Evolutionary conservation across 2,113 vertebrate species (phyloP), one percentile per base, ranked within the genome.

Genomic region (Mungos mungo): DNA sequence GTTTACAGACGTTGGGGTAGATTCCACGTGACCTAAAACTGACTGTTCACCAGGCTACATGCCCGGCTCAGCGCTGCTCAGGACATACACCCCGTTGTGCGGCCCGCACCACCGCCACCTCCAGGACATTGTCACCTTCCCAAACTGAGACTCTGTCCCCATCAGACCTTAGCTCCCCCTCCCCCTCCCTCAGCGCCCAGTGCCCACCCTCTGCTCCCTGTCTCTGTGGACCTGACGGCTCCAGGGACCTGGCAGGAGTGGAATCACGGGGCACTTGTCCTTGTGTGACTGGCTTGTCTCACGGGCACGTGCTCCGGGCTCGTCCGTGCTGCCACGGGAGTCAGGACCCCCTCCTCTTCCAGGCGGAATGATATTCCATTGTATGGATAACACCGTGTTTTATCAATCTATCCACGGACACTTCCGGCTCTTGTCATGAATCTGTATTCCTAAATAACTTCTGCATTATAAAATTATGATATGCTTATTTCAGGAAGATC

Each of bases 41-140:
- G 45, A 52, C 47, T 31, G 2, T 33, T n/a, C 19, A 13, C 2
- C 16, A 6, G 21, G 33, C 52, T 21, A n/a, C 1, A 10, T 12
- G 47, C 16, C 1, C 18, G 0, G 76, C 11, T 52, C 16, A 33
- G 47, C 4, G 0, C 29, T 16, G 2, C 12, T 6, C 3, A 11
- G 23, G 23, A 27, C 21, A 25, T 33, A 21, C 31, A 33, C 31
- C 0, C 31, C 6, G 47, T 33, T 52, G 76, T 21, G 9, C 4
- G 3, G 4, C 29, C 10, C 15, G 11, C 76, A 4, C 47, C 76
- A 3, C 31, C 47, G 3, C 11, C 76, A 18, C n/a, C 76, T 10
- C 76, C 47, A 33, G 45, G 18, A 33, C 16, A 8, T 11, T 79
- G 12, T 19, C 76, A 10, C 33, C 15, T 18, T 27, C 74, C 47